phyloP scores from a whole-genome alignment of 2,888 invertebrate species.

The Patella pellucida region DNA sequence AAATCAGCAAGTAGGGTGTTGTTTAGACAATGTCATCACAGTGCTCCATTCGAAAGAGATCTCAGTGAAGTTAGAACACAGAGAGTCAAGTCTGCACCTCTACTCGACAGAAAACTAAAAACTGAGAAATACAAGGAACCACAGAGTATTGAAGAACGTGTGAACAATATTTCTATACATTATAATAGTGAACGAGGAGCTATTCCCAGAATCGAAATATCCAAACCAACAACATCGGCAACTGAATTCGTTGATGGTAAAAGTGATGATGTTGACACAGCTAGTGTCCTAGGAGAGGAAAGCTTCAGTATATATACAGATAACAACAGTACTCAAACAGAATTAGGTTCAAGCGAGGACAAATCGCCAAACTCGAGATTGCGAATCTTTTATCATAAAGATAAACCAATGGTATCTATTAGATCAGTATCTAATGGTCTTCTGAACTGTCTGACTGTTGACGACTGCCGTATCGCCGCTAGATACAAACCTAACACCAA shows the following conservation, averaged over 20 bases:
- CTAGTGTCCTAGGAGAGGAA: neutral
- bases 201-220: neutral
- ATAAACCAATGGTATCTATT: slow-evolving; percentile 36
- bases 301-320: too few species aligned
- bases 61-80: neutral
- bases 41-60: slow-evolving; percentile 7
- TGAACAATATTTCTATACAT: slow-evolving; percentile 34
- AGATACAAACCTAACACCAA: slow-evolving; percentile 37
- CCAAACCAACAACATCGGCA: neutral
- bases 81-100: slow-evolving; percentile 33
- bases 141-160: slow-evolving; percentile 18
- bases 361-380: neutral
- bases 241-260: neutral
- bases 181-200: slow-evolving; percentile 17
- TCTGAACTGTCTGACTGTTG: slow-evolving; percentile 56
- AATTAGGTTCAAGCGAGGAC: neutral
- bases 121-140: slow-evolving; percentile 37
- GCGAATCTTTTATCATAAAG: neutral
- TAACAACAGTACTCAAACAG: neutral
- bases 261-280: neutral
- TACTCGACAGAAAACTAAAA: slow-evolving; percentile 38
- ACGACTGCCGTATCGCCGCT: slow-evolving; percentile 54
- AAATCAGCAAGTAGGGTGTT: slow-evolving; percentile 22
- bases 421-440: slow-evolving; percentile 53
- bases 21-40: slow-evolving; percentile 25